A percentile compares a stretch with the other conserved stretches of the same genome.
Conservation (phyloP, 2,797 vertebrate genomes). For the Lepus oiostolus region DNA sequence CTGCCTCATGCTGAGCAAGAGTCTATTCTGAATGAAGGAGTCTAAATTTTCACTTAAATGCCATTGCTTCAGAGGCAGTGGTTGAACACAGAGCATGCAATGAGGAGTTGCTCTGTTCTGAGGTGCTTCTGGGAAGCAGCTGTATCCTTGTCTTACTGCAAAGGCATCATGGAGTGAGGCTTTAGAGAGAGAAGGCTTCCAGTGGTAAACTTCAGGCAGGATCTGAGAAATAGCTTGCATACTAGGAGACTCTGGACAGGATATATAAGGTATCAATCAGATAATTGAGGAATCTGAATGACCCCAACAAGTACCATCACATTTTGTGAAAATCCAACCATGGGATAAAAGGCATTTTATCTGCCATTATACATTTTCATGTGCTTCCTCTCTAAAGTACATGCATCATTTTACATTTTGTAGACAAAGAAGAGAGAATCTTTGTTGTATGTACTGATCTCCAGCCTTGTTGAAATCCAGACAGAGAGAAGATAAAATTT, state of each 20-base stretch:
- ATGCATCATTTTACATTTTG: background rate
- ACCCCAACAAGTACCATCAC: background rate
- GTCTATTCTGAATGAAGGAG: conserved; percentile 54
- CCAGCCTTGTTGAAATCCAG: background rate
- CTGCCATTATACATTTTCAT: background rate
- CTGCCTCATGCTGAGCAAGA: background rate
- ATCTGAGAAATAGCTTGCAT: background rate
- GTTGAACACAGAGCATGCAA: background rate
- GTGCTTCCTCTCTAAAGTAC: background rate
- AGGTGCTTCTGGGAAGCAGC: background rate
- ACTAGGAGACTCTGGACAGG: background rate
- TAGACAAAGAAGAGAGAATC: background rate
- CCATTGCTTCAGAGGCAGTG: background rate
- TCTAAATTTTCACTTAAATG: conserved; percentile 50
- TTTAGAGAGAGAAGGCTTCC: background rate
- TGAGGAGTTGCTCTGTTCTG: background rate
- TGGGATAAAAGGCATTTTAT: background rate
- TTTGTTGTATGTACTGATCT: background rate
- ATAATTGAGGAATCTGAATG: background rate
- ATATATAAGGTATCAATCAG: background rate
- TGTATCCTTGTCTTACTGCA: background rate
- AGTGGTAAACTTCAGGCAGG: background rate
- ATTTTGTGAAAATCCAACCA: background rate
- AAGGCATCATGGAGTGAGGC: background rate
- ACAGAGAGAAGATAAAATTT: background rate